These are phyloP conservation scores for Thomomys bottae DNA, from an alignment of 2,113 vertebrate species.

Conservation along the genomic window DNA sequence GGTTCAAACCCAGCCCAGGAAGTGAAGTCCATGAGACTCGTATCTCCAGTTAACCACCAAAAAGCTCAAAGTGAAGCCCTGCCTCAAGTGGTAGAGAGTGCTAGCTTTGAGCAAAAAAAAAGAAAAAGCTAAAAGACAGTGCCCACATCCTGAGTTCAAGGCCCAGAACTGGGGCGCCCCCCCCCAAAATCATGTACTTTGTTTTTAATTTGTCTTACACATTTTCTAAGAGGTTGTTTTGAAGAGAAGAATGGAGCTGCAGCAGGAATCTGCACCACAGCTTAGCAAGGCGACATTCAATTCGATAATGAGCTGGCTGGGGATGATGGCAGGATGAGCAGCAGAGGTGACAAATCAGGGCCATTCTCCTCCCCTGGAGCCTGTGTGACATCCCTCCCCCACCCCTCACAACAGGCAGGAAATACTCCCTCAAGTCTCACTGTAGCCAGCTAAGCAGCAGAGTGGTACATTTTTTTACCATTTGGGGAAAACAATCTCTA, in stretches of 20 bases:
- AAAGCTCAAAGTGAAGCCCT: no score
- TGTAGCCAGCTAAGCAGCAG: neutral
- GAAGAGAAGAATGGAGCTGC: conserved; percentile 1
- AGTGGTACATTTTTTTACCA: conserved; percentile 80
- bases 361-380: neutral
- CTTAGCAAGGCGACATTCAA: neutral
- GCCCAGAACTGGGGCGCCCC: no score
- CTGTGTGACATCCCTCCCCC: no score
- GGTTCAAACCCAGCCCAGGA: no score
- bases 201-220: neutral
- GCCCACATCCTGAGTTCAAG: no score
- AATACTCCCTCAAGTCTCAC: neutral
- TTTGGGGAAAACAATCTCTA: conserved; percentile 81
- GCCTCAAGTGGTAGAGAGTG: no score
- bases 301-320: neutral
- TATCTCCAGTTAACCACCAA: no score
- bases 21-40: no score
- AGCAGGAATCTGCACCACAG: neutral
- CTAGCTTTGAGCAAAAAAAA: no score
- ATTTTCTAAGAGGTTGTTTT: neutral
- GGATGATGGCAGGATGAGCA: no score
- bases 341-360: neutral
- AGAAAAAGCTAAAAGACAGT: no score
- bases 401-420: neutral
- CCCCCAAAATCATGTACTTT: neutral